Base-by-base conservation (phyloP, 2,888 invertebrate species). In the Junonia oenone region DNA sequence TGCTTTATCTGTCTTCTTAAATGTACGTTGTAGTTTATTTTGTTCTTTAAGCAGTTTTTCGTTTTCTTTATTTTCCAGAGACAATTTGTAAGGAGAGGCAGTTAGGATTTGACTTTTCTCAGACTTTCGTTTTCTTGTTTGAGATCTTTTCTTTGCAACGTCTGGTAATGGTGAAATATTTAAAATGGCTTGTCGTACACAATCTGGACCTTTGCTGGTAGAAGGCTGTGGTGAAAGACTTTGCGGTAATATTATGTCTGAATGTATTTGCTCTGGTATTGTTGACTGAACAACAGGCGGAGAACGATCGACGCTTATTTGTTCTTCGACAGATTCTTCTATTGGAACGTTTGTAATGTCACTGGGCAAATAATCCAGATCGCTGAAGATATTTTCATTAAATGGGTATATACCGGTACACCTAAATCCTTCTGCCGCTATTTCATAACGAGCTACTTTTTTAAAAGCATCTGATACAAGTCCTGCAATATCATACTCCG, bases 401-500 rank as follows among this genome's bases (percentile, higher is more conserved):
- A 38, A 49, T 2, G 38, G 38, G 27, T 49, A 38, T 27, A 27
- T 49, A 11, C 49, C 37, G 15, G 38, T 49, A 38, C 15, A 38
- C 27, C 26, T 27, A 5, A 22, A 22, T 22, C 22, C 22, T 22
- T 9, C 14, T 14, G 38, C 38, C 37, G 37, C 48, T 48, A 37
- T 27, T 13, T 8, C 22, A 22, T 48, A 48, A 13, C 48, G 35
- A 2, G 37, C 37, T 37, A 49, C 48, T 13, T 49, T 49, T 37
- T 37, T 37, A 26, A 49, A 38, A 37, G 37, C 48, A 13, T 49
- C 9, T 19, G 37, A 26, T n/a, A 49, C 48, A 37, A 49, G 48
- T 37, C 37, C 48, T n/a, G 64, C 58, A 58, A 64, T 62, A 19
- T 63, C 63, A 51, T 52, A 64, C 4, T 65, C 63, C 5, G 59